These are phyloP conservation scores for Synodontis membranacea DNA, from an alignment of 2,113 vertebrate species.

Conservation along the genomic window DNA sequence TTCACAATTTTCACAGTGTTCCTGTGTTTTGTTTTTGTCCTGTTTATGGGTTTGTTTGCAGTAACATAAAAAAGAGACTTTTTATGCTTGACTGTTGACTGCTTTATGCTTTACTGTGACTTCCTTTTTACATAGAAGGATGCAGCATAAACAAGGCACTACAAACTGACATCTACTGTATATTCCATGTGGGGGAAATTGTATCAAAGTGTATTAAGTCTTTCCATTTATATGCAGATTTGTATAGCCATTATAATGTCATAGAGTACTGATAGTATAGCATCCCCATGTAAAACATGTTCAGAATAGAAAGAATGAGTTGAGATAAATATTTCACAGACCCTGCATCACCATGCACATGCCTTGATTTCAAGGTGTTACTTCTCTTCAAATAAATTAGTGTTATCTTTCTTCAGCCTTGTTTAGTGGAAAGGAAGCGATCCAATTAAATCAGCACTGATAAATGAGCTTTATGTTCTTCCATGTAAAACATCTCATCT, in stretches of 20 bases:
- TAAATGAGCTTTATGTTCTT: background rate
- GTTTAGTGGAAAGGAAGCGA: background rate
- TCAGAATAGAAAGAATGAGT: background rate
- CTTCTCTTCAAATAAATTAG: constrained; percentile 19
- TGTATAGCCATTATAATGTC: background rate
- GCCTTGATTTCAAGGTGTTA: constrained; percentile 6
- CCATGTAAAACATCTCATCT: background rate
- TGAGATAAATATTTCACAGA: constrained; percentile 17
- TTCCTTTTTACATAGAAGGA: background rate
- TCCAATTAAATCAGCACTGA: background rate
- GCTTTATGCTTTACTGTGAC: background rate
- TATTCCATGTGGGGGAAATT: background rate
- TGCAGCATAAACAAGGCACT: background rate
- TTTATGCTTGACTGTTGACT: background rate
- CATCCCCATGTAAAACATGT: background rate
- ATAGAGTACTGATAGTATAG: background rate
- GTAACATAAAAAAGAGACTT: background rate
- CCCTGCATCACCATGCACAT: background rate
- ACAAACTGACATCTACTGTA: background rate
- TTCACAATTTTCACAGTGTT: background rate
- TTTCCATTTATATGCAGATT: constrained; percentile 4
- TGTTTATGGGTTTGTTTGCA: background rate
- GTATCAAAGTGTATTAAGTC: background rate
- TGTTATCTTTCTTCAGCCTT: constrained; percentile 6
- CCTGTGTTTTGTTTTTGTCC: background rate